Base-by-base conservation (phyloP, 2,113 vertebrate genomes). In the Lethenteron camtschaticum region DNA sequence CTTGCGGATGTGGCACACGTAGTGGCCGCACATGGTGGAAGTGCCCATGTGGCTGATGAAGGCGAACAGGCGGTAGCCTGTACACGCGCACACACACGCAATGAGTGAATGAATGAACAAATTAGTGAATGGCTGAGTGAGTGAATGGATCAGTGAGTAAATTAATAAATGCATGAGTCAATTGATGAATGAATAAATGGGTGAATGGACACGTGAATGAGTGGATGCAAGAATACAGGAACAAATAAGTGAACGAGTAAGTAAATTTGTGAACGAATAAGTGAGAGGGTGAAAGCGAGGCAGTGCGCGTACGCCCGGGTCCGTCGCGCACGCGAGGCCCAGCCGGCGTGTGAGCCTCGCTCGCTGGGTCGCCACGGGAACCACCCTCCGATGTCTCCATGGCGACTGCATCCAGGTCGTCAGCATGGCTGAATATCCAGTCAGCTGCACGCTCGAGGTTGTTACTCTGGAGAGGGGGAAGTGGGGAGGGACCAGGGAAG, bases 41-140 rank as follows among this genome's bases (percentile, higher is more conserved):
- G 91, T 89, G 75, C 91, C 94, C 94, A 97, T 97, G 83, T 97
- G 94, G 77, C 94, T 97, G 81, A 96, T 85, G 81, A 97, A 96
- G 63, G 94, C 91, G 81, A 96, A 94, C 70, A 99, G 83, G 81
- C 92, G 89, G 72, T 97, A 96, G 71, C 91, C 94, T 97, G 78
- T 20, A 73, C 1, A 41, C 41, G 41, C 6, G 3, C 41, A 41
- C 41, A 41, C 41, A 41, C 41, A 24, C 24, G 3, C 20, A 41
- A 41, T 41, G 24, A 41, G 5, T 41, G 41, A 41, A 6, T 41
- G 41, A 41, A 41, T 41, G 5, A 41, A 41, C 41, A 41, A 41
- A 41, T 41, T 41, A 41, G 41, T 41, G 41, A 41, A 41, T 41
- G 41, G 41, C 41, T 41, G 41, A 41, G 41, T 41, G 41, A 41